Percentiles rank a stretch among this genome's conserved stretches.
Evolutionary conservation across 2,888 invertebrate genomes (phyloP).

Genomic region (Epistrophe eligans): DNA sequence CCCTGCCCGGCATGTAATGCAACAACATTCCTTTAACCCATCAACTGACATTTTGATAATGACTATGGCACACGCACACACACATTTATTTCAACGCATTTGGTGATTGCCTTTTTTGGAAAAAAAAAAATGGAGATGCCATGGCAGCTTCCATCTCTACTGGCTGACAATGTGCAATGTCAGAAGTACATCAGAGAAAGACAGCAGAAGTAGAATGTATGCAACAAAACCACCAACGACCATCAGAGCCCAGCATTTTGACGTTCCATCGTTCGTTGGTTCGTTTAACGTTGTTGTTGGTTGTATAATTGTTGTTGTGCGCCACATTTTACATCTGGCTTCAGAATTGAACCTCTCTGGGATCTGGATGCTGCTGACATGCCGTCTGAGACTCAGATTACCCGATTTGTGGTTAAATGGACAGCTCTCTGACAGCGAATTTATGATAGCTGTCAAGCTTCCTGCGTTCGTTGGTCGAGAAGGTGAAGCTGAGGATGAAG

Average conservation of each 20-base stretch:
- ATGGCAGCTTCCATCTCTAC: constrained; percentile 42
- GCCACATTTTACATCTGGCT: constrained; percentile 54
- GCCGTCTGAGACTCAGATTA: constrained; percentile 76
- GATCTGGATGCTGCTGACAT: constrained; percentile 69
- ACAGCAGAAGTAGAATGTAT: background rate
- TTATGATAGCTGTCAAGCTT: constrained; percentile 77
- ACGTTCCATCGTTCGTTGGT: background rate
- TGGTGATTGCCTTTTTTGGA: constrained; percentile 53
- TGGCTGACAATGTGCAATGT: constrained; percentile 35
- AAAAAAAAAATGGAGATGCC: constrained; percentile 7
- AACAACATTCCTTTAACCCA: constrained; percentile 32
- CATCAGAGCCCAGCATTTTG: constrained; percentile 31
- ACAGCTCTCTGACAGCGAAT: constrained; percentile 77
- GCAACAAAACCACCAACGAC: constrained; percentile 17
- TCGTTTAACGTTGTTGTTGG: background rate
- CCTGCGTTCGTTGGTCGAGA: constrained; percentile 66
- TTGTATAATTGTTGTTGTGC: constrained; percentile 37
- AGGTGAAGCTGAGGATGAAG: constrained; percentile 47
- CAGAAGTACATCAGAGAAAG: constrained; percentile 35
- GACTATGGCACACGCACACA: constrained; percentile 49
- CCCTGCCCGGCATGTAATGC: constrained; percentile 34
- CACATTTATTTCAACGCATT: constrained; percentile 29
- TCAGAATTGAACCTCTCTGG: constrained; percentile 29
- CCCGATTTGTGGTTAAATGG: constrained; percentile 77
- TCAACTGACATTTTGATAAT: constrained; percentile 67